Percentiles rank a stretch among this genome's conserved stretches.
phyloP scores from a whole-genome alignment of 2,113 vertebrate species.

The Lipophrys pholis region DNA sequence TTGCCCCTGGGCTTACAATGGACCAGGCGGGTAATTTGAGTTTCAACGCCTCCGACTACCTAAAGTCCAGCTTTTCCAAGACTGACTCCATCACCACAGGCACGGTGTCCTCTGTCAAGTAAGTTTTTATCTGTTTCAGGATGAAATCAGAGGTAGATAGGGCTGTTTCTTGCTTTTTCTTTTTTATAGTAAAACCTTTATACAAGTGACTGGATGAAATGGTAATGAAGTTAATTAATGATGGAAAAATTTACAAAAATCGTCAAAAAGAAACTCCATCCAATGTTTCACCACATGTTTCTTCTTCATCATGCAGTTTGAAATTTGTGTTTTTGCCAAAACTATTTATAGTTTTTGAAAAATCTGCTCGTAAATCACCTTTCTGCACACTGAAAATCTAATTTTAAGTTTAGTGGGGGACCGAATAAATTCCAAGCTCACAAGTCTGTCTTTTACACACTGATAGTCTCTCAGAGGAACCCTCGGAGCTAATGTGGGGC shows the following conservation, averaged over 20 bases:
- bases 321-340: slow-evolving; percentile 11
- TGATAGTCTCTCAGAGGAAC: slow-evolving; percentile 62
- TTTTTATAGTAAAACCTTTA: no score
- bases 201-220: no score
- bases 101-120: slow-evolving; percentile 98
- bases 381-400: slow-evolving; percentile 43
- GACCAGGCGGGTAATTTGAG: slow-evolving; percentile 90
- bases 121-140: slow-evolving; percentile 64
- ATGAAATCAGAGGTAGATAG: not conserved
- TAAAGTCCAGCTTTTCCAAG: slow-evolving; percentile 98
- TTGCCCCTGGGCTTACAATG: slow-evolving; percentile 77
- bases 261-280: no score
- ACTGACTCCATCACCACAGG: slow-evolving; percentile 99
- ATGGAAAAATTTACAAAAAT: not conserved
- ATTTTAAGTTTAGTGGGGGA: slow-evolving; percentile 57
- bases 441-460: slow-evolving; percentile 40
- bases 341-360: not conserved
- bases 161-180: not conserved
- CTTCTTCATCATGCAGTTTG: no score
- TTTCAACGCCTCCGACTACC: slow-evolving; percentile 92
- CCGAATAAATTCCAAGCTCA: slow-evolving; percentile 50
- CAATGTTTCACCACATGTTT: no score
- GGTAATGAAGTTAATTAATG: not conserved
- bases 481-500: slow-evolving; percentile 68
- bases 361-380: slow-evolving; percentile 25